These are phyloP conservation scores for Halcyon senegalensis DNA, from an alignment of 2,113 vertebrate species.

Conservation along the genomic window DNA sequence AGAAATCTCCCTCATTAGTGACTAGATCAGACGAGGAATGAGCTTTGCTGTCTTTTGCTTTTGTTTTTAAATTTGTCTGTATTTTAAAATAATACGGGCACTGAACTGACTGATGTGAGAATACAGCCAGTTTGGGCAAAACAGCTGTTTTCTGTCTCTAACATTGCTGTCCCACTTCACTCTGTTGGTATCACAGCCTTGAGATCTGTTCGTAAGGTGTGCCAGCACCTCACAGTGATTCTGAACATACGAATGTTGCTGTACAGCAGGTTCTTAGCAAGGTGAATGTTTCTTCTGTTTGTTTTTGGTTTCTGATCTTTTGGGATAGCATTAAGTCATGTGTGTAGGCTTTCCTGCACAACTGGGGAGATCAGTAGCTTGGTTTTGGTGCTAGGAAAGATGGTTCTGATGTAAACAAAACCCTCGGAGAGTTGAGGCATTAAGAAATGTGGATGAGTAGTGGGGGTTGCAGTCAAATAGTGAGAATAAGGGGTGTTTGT, in stretches of 20 bases:
- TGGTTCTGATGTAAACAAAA: not conserved
- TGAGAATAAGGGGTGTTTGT: not conserved
- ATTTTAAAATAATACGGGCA: not conserved
- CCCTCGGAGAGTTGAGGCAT: not conserved
- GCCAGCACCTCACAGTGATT: not conserved
- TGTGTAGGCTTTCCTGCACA: not conserved
- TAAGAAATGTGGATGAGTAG: not conserved
- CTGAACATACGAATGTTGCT: not conserved
- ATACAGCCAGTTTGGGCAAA: not conserved
- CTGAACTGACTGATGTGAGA: not conserved
- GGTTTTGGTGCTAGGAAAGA: not conserved
- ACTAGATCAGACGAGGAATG: not conserved
- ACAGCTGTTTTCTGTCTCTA: not conserved
- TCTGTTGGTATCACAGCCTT: not conserved
- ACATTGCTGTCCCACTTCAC: not conserved
- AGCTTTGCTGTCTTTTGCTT: not conserved
- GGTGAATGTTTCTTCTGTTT: not conserved
- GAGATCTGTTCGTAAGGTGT: not conserved
- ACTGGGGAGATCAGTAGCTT: not conserved
- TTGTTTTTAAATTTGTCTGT: not conserved
- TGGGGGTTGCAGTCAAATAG: not conserved
- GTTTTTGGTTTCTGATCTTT: not conserved
- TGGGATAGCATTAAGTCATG: not conserved
- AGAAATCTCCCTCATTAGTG: conserved; percentile 1
- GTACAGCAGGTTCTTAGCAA: not conserved